Conservation (phyloP, 2,797 vertebrate genomes). For the Acipenser ruthenus region DNA sequence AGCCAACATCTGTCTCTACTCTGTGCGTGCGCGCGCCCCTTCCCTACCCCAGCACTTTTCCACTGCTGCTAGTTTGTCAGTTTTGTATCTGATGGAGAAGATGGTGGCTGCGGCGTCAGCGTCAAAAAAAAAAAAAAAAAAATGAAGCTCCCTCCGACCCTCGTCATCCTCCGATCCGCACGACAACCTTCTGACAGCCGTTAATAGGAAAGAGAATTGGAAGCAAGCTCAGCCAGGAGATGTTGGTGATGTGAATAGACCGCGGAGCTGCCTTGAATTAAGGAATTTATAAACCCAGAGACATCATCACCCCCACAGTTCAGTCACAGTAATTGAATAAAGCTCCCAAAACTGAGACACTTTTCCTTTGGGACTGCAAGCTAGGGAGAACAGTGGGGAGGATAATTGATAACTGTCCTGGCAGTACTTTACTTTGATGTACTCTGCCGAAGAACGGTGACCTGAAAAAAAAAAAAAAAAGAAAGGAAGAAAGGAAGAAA, state of each 20-base stretch:
- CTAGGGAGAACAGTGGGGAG: slow-evolving; percentile 29
- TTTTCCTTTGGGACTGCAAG: slow-evolving; percentile 32
- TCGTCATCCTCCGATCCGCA: slow-evolving; percentile 15
- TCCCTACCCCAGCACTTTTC: neutral
- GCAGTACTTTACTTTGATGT: slow-evolving; percentile 24
- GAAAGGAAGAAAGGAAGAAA: slow-evolving; percentile 22
- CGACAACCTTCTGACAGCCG: slow-evolving; percentile 15
- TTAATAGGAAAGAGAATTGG: slow-evolving; percentile 33
- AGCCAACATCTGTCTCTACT: slow-evolving; percentile 18
- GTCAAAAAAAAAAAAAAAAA: slow-evolving; percentile 13
- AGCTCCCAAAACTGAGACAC: slow-evolving; percentile 31
- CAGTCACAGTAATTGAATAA: slow-evolving; percentile 22
- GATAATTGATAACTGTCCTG: slow-evolving; percentile 32
- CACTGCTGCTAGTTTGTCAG: slow-evolving; percentile 7
- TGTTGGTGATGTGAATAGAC: slow-evolving; percentile 18
- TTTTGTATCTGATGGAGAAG: slow-evolving; percentile 34
- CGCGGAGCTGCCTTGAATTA: slow-evolving; percentile 19
- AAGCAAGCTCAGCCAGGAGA: slow-evolving; percentile 30
- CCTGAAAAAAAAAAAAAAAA: slow-evolving; percentile 4
- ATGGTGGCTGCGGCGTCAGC: slow-evolving; percentile 42
- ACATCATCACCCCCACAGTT: slow-evolving; percentile 11
- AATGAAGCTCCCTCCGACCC: slow-evolving; percentile 28
- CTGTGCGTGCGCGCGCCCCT: slow-evolving; percentile 12
- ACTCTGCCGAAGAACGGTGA: slow-evolving; percentile 48
- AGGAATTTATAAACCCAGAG: slow-evolving; percentile 23